Percentiles rank a stretch among this genome's conserved stretches.
Conservation (phyloP, 2,888 invertebrate genomes). For the Himalopsyche japonica region DNA sequence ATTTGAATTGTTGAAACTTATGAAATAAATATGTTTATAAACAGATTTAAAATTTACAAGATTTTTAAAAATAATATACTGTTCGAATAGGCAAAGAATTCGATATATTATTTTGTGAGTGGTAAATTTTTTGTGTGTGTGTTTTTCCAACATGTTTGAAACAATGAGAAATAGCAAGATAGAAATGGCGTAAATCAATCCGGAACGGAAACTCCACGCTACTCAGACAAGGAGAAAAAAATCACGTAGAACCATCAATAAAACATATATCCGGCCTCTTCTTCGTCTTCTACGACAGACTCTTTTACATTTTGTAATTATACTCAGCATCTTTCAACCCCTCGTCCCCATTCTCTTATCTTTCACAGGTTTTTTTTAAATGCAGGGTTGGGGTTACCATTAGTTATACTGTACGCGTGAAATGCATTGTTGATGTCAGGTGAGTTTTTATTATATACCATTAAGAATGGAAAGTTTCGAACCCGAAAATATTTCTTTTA, state of each 20-base stretch:
- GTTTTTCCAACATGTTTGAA: conserved; percentile 9
- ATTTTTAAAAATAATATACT: no score
- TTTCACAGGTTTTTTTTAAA: conserved; percentile 21
- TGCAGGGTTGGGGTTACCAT: neutral
- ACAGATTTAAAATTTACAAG: no score
- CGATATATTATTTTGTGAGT: no score
- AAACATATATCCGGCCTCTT: conserved; percentile 34
- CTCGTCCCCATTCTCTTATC: conserved; percentile 5
- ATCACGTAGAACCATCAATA: conserved; percentile 38
- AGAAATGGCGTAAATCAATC: conserved; percentile 30
- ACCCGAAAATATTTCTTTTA: no score
- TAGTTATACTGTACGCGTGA: neutral
- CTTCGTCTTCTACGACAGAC: conserved; percentile 8
- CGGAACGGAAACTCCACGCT: neutral
- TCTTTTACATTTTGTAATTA: conserved; percentile 40
- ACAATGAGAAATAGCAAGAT: conserved; percentile 23
- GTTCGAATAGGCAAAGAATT: no score
- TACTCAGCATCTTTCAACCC: conserved; percentile 29
- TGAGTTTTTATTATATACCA: no score
- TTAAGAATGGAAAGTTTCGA: no score
- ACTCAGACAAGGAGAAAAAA: conserved; percentile 20
- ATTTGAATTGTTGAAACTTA: no score
- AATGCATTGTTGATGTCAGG: no score
- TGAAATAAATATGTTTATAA: no score
- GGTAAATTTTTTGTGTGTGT: no score